phyloP scores from a whole-genome alignment of 2,888 invertebrate genomes.

The Scrobipalpa atriplicella region DNA sequence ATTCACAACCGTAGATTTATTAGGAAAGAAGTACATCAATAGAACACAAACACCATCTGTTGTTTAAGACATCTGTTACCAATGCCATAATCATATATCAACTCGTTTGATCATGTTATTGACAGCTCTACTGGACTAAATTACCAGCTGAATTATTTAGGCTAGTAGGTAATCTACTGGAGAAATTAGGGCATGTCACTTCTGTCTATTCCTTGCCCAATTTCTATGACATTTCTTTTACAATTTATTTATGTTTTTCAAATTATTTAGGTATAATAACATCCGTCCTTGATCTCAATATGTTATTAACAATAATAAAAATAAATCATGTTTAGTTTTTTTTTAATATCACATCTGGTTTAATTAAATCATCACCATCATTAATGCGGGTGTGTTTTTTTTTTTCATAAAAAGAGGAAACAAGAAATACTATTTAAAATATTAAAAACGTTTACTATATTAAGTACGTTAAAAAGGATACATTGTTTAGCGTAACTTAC shows the following conservation, averaged over 20 bases:
- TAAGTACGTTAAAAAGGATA: background rate
- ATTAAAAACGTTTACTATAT: background rate
- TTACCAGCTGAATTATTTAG: slow-evolving; percentile 4
- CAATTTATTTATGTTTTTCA: background rate
- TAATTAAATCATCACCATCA: background rate
- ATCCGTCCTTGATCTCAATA: background rate
- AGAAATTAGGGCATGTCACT: background rate
- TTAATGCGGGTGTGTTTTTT: too few relatives aligned
- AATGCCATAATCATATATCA: background rate
- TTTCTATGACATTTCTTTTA: slow-evolving; percentile 8
- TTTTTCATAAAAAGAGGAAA: background rate
- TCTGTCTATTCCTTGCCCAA: background rate
- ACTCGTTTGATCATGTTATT: background rate
- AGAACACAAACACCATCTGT: background rate
- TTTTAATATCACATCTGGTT: background rate
- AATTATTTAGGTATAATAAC: background rate
- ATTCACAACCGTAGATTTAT: too few relatives aligned
- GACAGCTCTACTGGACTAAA: background rate
- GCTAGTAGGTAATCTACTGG: background rate
- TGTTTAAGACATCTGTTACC: background rate
- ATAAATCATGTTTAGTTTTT: background rate
- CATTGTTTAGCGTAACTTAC: background rate
- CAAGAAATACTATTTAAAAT: background rate
- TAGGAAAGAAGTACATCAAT: too few relatives aligned
- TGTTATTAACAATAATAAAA: too few relatives aligned